Percentiles rank a stretch among this genome's conserved stretches.
Evolutionary conservation across 2,888 invertebrate species (phyloP).

Genomic region (Oscheius onirici): DNA sequence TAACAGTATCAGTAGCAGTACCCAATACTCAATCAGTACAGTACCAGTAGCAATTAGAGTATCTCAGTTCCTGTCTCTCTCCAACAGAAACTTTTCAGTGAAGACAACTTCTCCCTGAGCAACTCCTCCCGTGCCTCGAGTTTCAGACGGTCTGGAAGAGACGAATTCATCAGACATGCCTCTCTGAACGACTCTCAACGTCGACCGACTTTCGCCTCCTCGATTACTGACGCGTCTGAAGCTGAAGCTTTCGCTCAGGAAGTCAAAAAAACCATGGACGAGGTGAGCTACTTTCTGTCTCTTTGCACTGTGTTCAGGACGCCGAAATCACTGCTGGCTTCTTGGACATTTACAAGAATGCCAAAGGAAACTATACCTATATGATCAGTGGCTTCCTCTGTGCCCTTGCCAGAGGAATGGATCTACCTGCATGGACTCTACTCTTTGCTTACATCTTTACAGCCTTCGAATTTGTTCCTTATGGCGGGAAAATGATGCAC

Average conservation of each 20-base stretch:
- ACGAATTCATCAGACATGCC: conserved; percentile 49
- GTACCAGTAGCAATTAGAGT: too few relatives aligned
- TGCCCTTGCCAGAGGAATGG: conserved; percentile 72
- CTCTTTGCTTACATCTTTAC: conserved; percentile 65
- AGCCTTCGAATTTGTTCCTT: conserved; percentile 50
- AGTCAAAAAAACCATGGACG: conserved; percentile 48
- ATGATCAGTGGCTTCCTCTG: conserved; percentile 32
- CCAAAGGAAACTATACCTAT: conserved; percentile 39
- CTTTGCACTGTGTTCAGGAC: conserved; percentile 33
- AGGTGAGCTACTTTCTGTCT: background rate
- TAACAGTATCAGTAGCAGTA: too few relatives aligned
- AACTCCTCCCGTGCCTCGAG: conserved; percentile 1
- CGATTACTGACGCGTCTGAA: conserved; percentile 39
- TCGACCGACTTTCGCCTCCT: background rate
- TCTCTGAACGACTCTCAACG: conserved; percentile 48
- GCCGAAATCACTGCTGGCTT: conserved; percentile 49
- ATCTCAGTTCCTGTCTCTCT: too few relatives aligned
- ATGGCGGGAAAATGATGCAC: conserved; percentile 57
- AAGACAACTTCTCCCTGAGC: conserved; percentile 27
- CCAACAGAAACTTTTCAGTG: too few relatives aligned
- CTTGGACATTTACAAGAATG: conserved; percentile 53
- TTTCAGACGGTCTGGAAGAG: conserved; percentile 40
- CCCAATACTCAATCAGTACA: too few relatives aligned
- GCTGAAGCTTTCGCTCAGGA: conserved; percentile 54
- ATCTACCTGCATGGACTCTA: conserved; percentile 73